These are phyloP conservation scores for Hedychridium roseum DNA, from an alignment of 2,888 invertebrate species.

Conservation along the genomic window DNA sequence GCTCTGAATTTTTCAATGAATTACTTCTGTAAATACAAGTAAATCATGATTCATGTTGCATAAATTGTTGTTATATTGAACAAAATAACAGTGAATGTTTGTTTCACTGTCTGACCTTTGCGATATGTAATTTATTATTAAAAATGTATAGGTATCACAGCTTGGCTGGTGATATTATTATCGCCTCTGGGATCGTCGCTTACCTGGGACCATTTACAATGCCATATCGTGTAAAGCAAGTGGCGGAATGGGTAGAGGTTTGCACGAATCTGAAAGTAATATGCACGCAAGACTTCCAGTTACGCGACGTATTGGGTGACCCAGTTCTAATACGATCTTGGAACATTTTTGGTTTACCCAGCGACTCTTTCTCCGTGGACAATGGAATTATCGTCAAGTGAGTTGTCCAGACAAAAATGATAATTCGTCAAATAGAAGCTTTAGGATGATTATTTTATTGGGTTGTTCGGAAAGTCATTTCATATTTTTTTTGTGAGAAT, in stretches of 20 bases:
- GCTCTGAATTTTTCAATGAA: too few species aligned
- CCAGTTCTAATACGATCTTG: slow-evolving; percentile 88
- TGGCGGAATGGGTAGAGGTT: slow-evolving; percentile 76
- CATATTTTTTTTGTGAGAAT: too few species aligned
- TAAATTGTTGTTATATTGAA: too few species aligned
- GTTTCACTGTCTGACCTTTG: too few species aligned
- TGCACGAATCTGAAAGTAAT: slow-evolving; percentile 77
- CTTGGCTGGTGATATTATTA: slow-evolving; percentile 75
- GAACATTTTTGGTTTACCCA: slow-evolving; percentile 90
- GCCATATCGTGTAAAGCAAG: slow-evolving; percentile 74
- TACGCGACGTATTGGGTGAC: slow-evolving; percentile 84
- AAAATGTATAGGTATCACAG: slow-evolving; percentile 51
- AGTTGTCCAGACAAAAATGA: too few species aligned
- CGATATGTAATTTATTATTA: too few species aligned
- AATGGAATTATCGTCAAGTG: slow-evolving; percentile 92
- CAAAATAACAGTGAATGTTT: too few species aligned
- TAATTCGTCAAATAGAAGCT: too few species aligned
- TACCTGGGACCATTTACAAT: slow-evolving; percentile 91
- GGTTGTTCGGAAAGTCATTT: too few species aligned
- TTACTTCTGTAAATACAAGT: too few species aligned
- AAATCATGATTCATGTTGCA: too few species aligned
- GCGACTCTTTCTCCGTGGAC: slow-evolving; percentile 88
- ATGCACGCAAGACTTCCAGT: slow-evolving; percentile 78
- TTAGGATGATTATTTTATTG: too few species aligned
- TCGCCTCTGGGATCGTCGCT: slow-evolving; percentile 88